A percentile compares a stretch with the other conserved stretches of the same genome.
These are phyloP conservation scores for Saiga tatarica DNA, from an alignment of 2,113 vertebrate genomes.

Conservation along the genomic window DNA sequence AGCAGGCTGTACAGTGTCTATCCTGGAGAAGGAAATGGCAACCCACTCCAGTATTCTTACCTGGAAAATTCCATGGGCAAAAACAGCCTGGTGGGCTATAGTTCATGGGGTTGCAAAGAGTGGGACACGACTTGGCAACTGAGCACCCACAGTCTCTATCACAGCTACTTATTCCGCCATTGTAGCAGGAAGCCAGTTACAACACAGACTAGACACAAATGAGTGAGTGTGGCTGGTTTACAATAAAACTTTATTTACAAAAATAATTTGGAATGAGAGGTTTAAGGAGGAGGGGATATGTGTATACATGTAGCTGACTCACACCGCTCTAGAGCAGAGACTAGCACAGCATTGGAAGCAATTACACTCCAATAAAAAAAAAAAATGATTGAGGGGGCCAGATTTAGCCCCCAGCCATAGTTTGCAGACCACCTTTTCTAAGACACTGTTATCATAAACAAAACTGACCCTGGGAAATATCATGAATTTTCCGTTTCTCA, in stretches of 20 bases:
- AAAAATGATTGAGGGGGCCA: neutral
- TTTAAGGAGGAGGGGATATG: neutral
- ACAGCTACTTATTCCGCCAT: neutral
- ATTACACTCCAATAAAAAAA: neutral
- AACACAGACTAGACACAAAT: neutral
- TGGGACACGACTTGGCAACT: fast-evolving
- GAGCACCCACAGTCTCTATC: neutral
- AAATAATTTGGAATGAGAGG: neutral
- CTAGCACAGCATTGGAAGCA: neutral
- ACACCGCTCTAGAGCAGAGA: neutral
- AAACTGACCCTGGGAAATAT: neutral
- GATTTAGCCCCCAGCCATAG: neutral
- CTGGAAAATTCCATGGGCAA: neutral
- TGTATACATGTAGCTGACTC: neutral
- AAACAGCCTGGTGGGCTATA: neutral
- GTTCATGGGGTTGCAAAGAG: neutral
- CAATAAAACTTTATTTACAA: neutral
- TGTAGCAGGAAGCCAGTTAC: neutral
- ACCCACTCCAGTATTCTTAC: neutral
- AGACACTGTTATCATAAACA: neutral
- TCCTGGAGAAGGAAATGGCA: neutral
- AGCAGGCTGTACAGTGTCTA: neutral
- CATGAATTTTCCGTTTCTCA: neutral
- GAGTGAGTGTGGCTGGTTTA: neutral
- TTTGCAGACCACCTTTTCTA: neutral